These are phyloP conservation scores for Yponomeuta plumbellus DNA, from an alignment of 2,888 invertebrate genomes.

Conservation along the genomic window DNA sequence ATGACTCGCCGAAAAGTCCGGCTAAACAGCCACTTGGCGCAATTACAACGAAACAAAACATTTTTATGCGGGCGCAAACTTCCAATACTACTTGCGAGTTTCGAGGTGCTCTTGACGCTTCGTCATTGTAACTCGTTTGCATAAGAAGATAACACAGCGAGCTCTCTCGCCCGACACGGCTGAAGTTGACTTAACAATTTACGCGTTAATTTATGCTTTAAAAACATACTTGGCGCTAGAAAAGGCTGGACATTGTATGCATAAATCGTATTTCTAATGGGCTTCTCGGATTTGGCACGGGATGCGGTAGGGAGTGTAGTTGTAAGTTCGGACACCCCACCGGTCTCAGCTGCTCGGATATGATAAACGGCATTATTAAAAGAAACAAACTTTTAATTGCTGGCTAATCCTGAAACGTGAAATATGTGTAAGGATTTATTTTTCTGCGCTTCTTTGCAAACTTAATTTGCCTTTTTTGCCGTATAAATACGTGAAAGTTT, in stretches of 20 bases:
- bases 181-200: conserved; percentile 17
- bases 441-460: neutral
- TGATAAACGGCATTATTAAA: conserved; percentile 62
- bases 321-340: conserved; percentile 43
- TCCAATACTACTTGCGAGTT: conserved; percentile 14
- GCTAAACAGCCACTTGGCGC: conserved; percentile 70
- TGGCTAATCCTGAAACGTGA: conserved; percentile 43
- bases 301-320: conserved; percentile 3
- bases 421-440: neutral
- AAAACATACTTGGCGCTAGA: conserved; percentile 23
- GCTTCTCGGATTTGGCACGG: conserved; percentile 15
- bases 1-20: conserved; percentile 58
- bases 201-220: conserved; percentile 33
- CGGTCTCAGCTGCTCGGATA: conserved; percentile 55
- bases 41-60: conserved; percentile 73
- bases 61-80: conserved; percentile 49
- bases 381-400: conserved; percentile 70
- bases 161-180: conserved; percentile 11
- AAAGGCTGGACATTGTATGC: conserved; percentile 10
- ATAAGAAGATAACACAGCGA: conserved; percentile 42
- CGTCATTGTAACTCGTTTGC: conserved; percentile 48
- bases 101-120: conserved; percentile 30
- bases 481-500: neutral
- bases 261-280: conserved; percentile 14
- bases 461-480: neutral